Evolutionary conservation across 2,113 vertebrate genomes (phyloP).

Genomic region (Lanius ludovicianus): DNA sequence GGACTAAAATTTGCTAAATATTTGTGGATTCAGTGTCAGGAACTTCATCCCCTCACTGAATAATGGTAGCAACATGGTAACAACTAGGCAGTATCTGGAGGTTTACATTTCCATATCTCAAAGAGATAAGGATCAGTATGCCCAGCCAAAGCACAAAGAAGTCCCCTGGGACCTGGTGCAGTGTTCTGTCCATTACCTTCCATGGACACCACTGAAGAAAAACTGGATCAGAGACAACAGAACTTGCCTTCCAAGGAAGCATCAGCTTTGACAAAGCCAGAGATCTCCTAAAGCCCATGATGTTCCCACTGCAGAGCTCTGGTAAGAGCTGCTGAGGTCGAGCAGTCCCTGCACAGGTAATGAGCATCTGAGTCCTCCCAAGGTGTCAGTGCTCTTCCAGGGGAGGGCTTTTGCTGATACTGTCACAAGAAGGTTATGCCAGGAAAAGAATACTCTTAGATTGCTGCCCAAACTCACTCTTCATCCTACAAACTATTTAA

Average conservation of each 20-base stretch:
- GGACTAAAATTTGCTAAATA: not conserved
- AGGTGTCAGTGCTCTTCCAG: not conserved
- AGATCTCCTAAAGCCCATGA: accelerated
- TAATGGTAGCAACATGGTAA: not conserved
- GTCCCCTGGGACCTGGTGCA: not conserved
- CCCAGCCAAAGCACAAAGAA: not conserved
- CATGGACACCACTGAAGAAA: not conserved
- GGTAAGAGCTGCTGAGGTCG: accelerated
- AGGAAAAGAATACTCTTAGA: not conserved
- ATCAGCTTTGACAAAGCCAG: not conserved
- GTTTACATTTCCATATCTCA: not conserved
- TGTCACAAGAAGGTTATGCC: not conserved
- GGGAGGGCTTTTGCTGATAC: not conserved
- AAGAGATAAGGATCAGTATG: not conserved
- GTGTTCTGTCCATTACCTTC: not conserved
- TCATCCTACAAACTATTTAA: not conserved
- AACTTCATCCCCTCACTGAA: not conserved
- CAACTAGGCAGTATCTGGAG: not conserved
- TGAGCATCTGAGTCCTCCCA: accelerated
- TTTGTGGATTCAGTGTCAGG: not conserved
- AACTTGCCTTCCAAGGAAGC: not conserved
- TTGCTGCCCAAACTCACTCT: not conserved
- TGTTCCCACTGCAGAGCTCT: not conserved
- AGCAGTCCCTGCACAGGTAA: not conserved
- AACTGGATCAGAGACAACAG: not conserved